These are phyloP conservation scores for Trachurus trachurus DNA, from an alignment of 2,797 vertebrate species.

Conservation along the genomic window DNA sequence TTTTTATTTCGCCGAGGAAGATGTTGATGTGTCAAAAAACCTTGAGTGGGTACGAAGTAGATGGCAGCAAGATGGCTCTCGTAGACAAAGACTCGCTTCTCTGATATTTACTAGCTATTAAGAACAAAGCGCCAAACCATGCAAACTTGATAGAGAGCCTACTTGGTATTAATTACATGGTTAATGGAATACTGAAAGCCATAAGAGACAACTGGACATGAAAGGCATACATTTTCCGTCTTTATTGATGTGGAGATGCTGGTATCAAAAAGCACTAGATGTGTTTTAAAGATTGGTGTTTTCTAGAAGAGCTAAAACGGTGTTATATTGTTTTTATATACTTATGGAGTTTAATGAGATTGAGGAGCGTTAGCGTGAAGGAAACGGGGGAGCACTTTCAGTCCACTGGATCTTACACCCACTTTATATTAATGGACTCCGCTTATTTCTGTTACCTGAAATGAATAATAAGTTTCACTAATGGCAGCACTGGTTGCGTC, in stretches of 20 bases:
- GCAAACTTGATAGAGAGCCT: conserved; percentile 86
- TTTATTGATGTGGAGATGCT: conserved; percentile 83
- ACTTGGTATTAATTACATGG: conserved; percentile 88
- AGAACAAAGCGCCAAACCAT: conserved; percentile 83
- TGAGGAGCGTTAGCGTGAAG: conserved; percentile 23
- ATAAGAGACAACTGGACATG: conserved; percentile 80
- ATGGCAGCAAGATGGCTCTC: conserved; percentile 69
- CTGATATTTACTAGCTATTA: conserved; percentile 84
- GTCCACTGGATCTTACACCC: neutral
- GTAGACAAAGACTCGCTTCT: conserved; percentile 76
- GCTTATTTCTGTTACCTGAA: neutral
- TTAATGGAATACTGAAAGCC: conserved; percentile 88
- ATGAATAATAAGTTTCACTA: neutral
- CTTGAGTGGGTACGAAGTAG: conserved; percentile 76
- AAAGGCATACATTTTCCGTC: conserved; percentile 81
- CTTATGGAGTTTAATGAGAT: conserved; percentile 54
- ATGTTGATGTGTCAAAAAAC: conserved; percentile 72
- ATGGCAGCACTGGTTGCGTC: neutral
- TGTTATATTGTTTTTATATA: conserved; percentile 51
- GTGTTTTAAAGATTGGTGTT: conserved; percentile 56
- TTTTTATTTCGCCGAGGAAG: conserved; percentile 53
- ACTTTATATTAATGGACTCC: conserved; percentile 24
- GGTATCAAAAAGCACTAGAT: conserved; percentile 68
- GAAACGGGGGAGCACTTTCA: conserved; percentile 30
- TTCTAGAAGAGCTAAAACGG: conserved; percentile 42